Conservation (phyloP, 2,888 invertebrate genomes). For the Lordiphosa andalusiaca region DNA sequence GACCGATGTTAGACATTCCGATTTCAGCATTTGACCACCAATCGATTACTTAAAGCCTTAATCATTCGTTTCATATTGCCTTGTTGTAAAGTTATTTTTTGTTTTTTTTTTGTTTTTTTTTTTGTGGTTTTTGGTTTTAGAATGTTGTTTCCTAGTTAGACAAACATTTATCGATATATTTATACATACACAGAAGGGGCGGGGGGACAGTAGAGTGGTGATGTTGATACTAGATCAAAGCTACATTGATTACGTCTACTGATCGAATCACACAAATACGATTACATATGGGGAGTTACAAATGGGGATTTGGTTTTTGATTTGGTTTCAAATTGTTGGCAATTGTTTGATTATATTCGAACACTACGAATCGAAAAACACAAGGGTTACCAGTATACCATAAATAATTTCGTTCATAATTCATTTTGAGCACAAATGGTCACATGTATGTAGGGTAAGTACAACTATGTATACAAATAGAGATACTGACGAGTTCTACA, state of each 20-base stretch:
- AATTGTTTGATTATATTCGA: slow-evolving; percentile 2
- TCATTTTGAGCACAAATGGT: slow-evolving; percentile 14
- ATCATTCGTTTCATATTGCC: slow-evolving; percentile 44
- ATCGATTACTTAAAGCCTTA: neutral
- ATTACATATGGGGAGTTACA: slow-evolving; percentile 36
- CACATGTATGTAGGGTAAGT: slow-evolving; percentile 17
- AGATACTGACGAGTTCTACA: slow-evolving; percentile 4
- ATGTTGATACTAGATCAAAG: slow-evolving; percentile 28
- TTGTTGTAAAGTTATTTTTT: slow-evolving; percentile 12
- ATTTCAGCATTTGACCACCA: neutral
- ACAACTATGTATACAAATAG: neutral
- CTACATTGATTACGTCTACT: slow-evolving; percentile 46
- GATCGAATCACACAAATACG: slow-evolving; percentile 63
- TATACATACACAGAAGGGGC: slow-evolving; percentile 22
- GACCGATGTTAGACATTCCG: no score
- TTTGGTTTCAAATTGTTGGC: slow-evolving; percentile 10
- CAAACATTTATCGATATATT: slow-evolving; percentile 34
- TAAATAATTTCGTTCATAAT: slow-evolving; percentile 18
- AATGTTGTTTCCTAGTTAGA: slow-evolving; percentile 60
- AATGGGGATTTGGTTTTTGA: slow-evolving; percentile 19
- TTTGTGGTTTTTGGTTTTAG: slow-evolving; percentile 20
- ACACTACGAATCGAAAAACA: slow-evolving; percentile 26
- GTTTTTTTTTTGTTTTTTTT: slow-evolving; percentile 16
- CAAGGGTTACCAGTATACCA: slow-evolving; percentile 27
- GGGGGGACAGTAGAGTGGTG: slow-evolving; percentile 11